Evolutionary conservation across 1,140 invertebrate species (phyloP), one percentile per base, ranked within the genome.

Genomic region (Potamilus streckersoni): DNA sequence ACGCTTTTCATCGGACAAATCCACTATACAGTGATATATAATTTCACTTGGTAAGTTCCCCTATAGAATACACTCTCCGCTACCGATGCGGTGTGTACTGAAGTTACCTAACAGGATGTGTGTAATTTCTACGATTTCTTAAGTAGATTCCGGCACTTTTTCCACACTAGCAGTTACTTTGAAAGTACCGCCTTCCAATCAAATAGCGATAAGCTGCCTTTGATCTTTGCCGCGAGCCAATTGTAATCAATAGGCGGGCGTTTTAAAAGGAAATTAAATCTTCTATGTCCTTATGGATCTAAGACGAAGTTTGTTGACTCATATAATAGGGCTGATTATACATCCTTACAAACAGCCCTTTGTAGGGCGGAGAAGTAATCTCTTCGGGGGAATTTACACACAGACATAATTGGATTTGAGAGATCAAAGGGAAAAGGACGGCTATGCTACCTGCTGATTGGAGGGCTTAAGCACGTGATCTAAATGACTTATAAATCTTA

Each of bases 191-290:
- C 79, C 79, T 65, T 67, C 79, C 79, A 80, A 80, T 80, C 79
- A 69, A 57, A 69, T 72, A 64, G 20, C 76, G 62, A 69, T 69
- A 60, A 55, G 62, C 56, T 38, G 57, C 64, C 76, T 80, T 80
- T 80, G 76, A 80, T 63, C 72, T 78, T 20, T n/a, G 71, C 79
- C 79, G 79, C 75, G 76, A 80, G 76, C 79, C 79, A 80, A 80
- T 80, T 78, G 75, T 69, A 65, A 69, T 70, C 69, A 72, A 70
- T 69, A 75, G 76, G 67, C 76, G 79, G 79, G 65, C 71, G 76
- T 72, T 74, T 78, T 80, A 80, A 80, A 80, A 76, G 76, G 76
- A 78, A 80, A 80, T 80, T 80, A 78, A 80, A 80, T 78, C 79
- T 66, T 78, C 75, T 80, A 64, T 66, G 73, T 80, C 79, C 76